Evolutionary conservation across 2,797 vertebrate genomes (phyloP), one percentile per base, ranked within the genome.

Genomic region (Rhinichthys osculus): DNA sequence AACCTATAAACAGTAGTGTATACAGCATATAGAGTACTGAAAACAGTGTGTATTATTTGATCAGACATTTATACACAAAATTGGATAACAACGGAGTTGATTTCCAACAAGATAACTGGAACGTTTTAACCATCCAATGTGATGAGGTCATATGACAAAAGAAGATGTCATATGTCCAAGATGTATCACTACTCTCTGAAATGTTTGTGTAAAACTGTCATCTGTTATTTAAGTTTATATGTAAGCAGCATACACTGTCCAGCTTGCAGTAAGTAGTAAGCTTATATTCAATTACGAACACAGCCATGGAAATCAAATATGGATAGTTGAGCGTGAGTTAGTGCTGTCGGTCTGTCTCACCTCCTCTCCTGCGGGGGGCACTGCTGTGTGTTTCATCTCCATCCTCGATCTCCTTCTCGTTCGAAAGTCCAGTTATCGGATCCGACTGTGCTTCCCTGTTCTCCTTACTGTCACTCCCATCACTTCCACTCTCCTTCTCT

Each of bases 351-450:
- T 17, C 7, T 21, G 11, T 87, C 91, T 94, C 93, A 93, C 95
- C 95, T 96, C 97, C 96, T 95, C 95, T 97, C 89, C 96, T 98
- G 93, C 95, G 96, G 87, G 96, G 94, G 89, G 90, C 91, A 87
- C 91, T 92, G 76, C 88, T 94, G 62, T 96, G 96, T 70, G 90
- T 64, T 74, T 97, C 96, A 54, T 85, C 91, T 10, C 85, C 92
- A 5, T 44, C 47, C 44, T 93, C 94, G 0, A 88, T 57, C 79
- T 92, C 93, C 4, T 95, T 94, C 2, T 94, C 93, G 80, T 89
- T 92, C 83, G 93, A 86, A 73, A 88, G 89, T 64, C 96, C 95
- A 64, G 94, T 94, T 11, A 93, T 94, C 14, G 93, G 86, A 70
- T 95, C 96, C 70, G 91, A 92, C 87, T 94, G 96, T 76, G 94